Conservation (phyloP, 2,113 vertebrate species). For the Prinia subflava region DNA sequence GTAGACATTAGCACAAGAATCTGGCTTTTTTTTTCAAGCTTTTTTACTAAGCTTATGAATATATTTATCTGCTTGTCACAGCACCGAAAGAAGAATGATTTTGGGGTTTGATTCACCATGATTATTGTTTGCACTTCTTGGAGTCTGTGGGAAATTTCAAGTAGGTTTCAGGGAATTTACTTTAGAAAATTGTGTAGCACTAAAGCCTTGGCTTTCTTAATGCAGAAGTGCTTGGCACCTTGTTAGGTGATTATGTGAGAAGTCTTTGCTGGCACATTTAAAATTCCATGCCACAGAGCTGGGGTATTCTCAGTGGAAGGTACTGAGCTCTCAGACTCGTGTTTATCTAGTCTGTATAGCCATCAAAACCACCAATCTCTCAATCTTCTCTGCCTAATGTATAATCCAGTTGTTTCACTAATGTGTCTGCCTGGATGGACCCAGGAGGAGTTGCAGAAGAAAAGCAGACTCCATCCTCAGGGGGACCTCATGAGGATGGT, state of each 20-base stretch:
- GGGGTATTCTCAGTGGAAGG: not conserved
- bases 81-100: not conserved
- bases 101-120: not conserved
- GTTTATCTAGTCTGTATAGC: not conserved
- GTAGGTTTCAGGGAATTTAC: not conserved
- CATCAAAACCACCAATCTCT: not conserved
- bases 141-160: not conserved
- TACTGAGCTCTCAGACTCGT: not conserved
- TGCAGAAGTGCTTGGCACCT: not conserved
- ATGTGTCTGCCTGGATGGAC: not conserved
- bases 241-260: not conserved
- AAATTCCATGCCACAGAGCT: not conserved
- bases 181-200: not conserved
- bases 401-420: not conserved
- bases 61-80: not conserved
- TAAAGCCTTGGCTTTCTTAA: not conserved
- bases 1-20: not conserved
- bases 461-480: not conserved
- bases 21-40: not conserved
- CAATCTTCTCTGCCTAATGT: not conserved
- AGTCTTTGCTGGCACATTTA: not conserved
- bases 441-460: not conserved
- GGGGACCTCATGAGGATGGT: not conserved
- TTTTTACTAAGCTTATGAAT: not conserved
- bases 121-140: constrained; percentile 9